Conservation (phyloP, 2,888 invertebrate species). For the Byasa hedistus region DNA sequence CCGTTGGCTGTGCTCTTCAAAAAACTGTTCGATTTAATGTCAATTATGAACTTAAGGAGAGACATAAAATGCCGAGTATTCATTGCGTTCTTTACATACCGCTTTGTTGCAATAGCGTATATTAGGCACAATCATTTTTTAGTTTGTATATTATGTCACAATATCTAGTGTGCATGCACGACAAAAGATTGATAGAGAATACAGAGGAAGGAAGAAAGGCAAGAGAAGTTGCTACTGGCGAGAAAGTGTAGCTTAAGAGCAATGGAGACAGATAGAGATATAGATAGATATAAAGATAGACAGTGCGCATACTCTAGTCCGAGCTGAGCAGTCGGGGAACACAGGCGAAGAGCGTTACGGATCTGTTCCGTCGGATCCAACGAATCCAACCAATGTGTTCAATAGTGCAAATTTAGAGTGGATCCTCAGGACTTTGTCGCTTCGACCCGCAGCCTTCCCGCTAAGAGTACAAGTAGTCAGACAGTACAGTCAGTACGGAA, state of each 20-base stretch:
- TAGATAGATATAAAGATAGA: constrained; percentile 71
- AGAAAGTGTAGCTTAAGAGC: constrained; percentile 75
- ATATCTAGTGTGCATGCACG: constrained; percentile 81
- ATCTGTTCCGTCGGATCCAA: constrained; percentile 66
- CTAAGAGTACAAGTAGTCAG: constrained; percentile 72
- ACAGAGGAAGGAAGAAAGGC: constrained; percentile 76
- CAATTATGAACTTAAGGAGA: constrained; percentile 57
- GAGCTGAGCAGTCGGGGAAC: constrained; percentile 72
- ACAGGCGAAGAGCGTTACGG: constrained; percentile 68
- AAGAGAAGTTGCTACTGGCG: constrained; percentile 75
- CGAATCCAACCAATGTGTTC: constrained; percentile 44
- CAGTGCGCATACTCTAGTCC: constrained; percentile 74
- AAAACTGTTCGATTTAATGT: constrained; percentile 55
- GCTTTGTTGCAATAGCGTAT: constrained; percentile 70
- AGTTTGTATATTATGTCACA: constrained; percentile 74
- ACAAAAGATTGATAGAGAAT: constrained; percentile 74
- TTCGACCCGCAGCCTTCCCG: constrained; percentile 70
- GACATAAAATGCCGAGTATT: constrained; percentile 57
- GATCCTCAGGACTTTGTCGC: constrained; percentile 68
- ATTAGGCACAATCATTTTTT: constrained; percentile 73
- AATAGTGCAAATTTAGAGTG: constrained; percentile 51
- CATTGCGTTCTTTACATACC: constrained; percentile 67
- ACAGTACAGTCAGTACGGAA: constrained; percentile 73
- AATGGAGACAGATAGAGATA: constrained; percentile 75
- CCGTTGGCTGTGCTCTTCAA: constrained; percentile 63